Evolutionary conservation across 2,797 vertebrate species (phyloP).

Genomic region (Botia almorhae): DNA sequence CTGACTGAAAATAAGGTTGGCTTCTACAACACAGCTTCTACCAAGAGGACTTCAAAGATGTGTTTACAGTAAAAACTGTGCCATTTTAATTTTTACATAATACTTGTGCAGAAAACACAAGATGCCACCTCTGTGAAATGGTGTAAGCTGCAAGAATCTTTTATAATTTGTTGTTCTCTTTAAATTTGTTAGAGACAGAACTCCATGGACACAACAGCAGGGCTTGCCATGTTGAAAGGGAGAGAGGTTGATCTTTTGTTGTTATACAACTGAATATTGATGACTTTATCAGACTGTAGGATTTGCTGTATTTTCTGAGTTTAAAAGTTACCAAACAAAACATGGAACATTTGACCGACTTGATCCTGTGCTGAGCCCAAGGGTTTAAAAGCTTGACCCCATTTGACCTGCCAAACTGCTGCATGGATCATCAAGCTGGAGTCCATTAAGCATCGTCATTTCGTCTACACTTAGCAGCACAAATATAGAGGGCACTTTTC

Average conservation of each 20-base stretch:
- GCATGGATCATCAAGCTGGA: constrained; percentile 34
- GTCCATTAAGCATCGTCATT: constrained; percentile 54
- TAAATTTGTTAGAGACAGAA: not conserved
- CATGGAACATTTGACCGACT: constrained; percentile 13
- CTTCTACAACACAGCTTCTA: not conserved
- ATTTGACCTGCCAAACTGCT: constrained; percentile 20
- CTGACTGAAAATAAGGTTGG: not conserved
- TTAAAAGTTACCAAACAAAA: constrained; percentile 13
- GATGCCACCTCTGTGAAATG: not conserved
- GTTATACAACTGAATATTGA: constrained; percentile 8
- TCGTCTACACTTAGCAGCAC: constrained; percentile 77
- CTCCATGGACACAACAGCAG: constrained; percentile 13
- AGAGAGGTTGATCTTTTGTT: constrained; percentile 43
- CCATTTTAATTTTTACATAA: not conserved
- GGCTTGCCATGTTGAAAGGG: constrained; percentile 31
- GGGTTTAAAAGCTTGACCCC: constrained; percentile 39
- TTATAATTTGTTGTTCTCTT: not conserved
- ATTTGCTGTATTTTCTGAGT: constrained; percentile 27
- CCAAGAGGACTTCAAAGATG: not conserved
- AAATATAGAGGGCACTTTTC: constrained; percentile 64
- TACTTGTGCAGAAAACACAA: not conserved
- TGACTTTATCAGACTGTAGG: constrained; percentile 10
- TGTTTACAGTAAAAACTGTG: not conserved
- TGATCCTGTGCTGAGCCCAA: constrained; percentile 35
- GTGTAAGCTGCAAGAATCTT: constrained; percentile 11